Evolutionary conservation across 2,888 invertebrate genomes (phyloP).

Genomic region (Leucophora obtusa): DNA sequence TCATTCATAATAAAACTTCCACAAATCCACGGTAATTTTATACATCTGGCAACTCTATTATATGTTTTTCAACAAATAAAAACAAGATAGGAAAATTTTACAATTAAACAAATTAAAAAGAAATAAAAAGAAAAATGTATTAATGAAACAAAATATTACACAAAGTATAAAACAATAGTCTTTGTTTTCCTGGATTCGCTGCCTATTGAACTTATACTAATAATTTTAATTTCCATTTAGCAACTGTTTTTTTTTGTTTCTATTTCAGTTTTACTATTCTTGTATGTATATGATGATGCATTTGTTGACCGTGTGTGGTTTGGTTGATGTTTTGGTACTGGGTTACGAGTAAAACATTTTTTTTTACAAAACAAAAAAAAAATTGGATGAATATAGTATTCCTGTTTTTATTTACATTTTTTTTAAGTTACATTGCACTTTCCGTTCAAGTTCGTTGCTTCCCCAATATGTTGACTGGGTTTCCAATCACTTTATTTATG

Average conservation of each 20-base stretch:
- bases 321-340: constrained; percentile 29
- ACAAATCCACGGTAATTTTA: background rate
- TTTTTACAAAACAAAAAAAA: constrained; percentile 27
- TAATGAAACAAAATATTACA: background rate
- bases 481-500: constrained; percentile 29
- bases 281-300: background rate
- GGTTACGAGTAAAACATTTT: constrained; percentile 45
- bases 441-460: constrained; percentile 58
- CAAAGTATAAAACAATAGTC: background rate
- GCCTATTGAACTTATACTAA: background rate
- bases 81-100: background rate
- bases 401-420: constrained; percentile 29
- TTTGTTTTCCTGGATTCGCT: background rate
- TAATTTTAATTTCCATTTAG: constrained; percentile 14
- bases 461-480: constrained; percentile 23
- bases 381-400: constrained; percentile 31
- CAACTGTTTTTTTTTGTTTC: constrained; percentile 1
- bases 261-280: background rate
- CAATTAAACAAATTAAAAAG: background rate
- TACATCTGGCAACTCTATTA: background rate
- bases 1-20: too few species aligned
- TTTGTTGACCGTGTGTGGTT: constrained; percentile 12
- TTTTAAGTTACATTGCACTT: constrained; percentile 52
- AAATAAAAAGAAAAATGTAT: constrained; percentile 1
- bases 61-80: background rate